Evolutionary conservation across 2,113 vertebrate species (phyloP), one percentile per base, ranked within the genome.

Genomic region (Emydura subglobosa): DNA sequence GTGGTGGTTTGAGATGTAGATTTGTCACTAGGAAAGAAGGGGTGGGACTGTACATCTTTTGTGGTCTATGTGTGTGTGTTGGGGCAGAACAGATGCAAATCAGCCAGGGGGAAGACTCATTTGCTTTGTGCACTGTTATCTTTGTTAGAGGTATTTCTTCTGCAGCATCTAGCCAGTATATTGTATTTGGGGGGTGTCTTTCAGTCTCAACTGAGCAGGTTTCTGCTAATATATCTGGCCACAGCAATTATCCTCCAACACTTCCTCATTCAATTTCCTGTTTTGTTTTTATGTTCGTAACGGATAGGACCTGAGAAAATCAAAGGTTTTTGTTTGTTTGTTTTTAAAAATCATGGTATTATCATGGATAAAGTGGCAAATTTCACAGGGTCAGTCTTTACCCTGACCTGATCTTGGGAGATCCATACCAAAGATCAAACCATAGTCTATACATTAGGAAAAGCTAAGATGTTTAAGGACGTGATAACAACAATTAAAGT

Each of bases 121-220:
- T 83, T 59, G 9, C 61, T 27, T 74, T 79, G 16, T 7, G 31
- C 0, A 0, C 6, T 51, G 17, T 79, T 50, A 27, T 39, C 3
- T 4, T 21, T 22, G n/a, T 42, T 12, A 44, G 10, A 4, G 42
- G 42, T n/a, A 7, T 25, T 91, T 92, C 81, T 87, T 82, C 88
- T 24, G 5, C 7, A 42, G 51, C 49, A 9, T 1, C 34, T 42
- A 44, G 22, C 24, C 42, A 25, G 6, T 0, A 0, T 31, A 10
- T 0, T 0, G 53, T 54, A 82, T 68, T 72, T 39, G 51, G 11
- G 55, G 54, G 5, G 1, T 25, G 55, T 83, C 68, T 93, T 12
- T 87, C 11, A 83, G 49, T 2, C 2, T 76, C 7, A 34, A 68
- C 74, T 59, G 85, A 83, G 68, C 17, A 85, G 29, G 6, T 4